Base-by-base conservation (phyloP, 37 sponge, comb jelly and placozoan genomes). In the Bolinopsis microptera region DNA sequence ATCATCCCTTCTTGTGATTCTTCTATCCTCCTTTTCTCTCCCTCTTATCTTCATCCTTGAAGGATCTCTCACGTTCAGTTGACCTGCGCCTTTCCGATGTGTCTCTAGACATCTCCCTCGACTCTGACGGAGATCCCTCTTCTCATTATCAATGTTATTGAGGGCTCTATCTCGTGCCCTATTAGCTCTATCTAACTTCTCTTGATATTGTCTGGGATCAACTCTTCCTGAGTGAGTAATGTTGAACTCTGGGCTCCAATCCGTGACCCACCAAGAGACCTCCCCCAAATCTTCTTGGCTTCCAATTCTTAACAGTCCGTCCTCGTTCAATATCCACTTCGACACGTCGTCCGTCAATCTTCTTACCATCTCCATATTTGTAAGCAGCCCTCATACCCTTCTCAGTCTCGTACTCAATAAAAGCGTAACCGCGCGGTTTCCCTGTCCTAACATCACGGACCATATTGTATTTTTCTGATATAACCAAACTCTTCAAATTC, bases 351-450 rank as follows among this genome's bases (percentile, higher is more conserved):
- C 96, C 96, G 38, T 98, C 97, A 67, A 98, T 95, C 96, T 98
- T 98, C 95, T 96, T 97, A 26, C 99, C 99, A 93, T 98, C 99
- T 16, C 95, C 99, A 93, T 97, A 95, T 74, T 98, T 98, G 86
- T 96, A 98, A 22, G 99, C 99, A 93, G 95, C 97, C 95, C 92
- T 30, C 99, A 98, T 98, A 82, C 97, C 99, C 67, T 97, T 90
- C 94, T 97, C 97, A 22, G 94, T 93, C 38, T 98, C 99, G 74
- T 94, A 98, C 94, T 97, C 97, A 69, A 98, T 93, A 83, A 98
- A 98, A 0, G 96, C 96, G 93, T 98, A 98, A 3, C 99, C 99
- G 16, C 97, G 93, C 22, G 97, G 96, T 72, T 98, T 98, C 37
- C 94, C 95, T 30, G 72, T 93, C 67, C 76, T 88, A 23, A 69